Evolutionary conservation across 2,113 vertebrate genomes (phyloP).

Genomic region (Falcunculus frontatus): DNA sequence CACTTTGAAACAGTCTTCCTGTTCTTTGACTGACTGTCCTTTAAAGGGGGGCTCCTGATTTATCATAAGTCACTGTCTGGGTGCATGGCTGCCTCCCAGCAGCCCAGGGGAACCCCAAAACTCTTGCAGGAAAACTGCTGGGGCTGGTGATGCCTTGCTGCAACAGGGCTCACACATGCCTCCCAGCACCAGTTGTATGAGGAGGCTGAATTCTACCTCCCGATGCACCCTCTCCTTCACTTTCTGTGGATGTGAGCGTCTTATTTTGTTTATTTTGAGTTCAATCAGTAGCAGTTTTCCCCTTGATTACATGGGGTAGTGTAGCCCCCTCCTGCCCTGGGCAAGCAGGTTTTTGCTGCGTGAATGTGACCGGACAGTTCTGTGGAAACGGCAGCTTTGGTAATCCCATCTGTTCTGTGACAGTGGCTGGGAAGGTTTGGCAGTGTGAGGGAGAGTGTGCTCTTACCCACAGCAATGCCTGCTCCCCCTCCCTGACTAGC

Average conservation of each 20-base stretch:
- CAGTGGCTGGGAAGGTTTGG: neutral
- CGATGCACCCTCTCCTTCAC: fast-evolving
- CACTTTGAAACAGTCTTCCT: neutral
- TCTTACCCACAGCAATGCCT: neutral
- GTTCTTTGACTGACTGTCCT: neutral
- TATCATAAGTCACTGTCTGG: neutral
- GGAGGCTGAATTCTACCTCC: neutral
- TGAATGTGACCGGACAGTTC: neutral
- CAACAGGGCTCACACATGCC: fast-evolving
- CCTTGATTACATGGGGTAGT: neutral
- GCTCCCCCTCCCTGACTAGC: neutral
- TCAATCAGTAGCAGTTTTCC: neutral
- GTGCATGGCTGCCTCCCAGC: neutral
- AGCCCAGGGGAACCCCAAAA: neutral
- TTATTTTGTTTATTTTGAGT: neutral
- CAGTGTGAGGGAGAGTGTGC: neutral
- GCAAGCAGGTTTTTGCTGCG: neutral
- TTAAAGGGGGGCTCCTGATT: neutral
- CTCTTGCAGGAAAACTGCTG: neutral
- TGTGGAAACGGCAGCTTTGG: neutral
- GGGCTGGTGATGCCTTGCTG: neutral
- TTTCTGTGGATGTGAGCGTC: fast-evolving
- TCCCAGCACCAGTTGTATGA: fast-evolving
- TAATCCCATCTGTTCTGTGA: neutral
- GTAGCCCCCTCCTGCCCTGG: neutral